phyloP scores from a whole-genome alignment of 2,113 vertebrate genomes.

The Neofelis nebulosa region DNA sequence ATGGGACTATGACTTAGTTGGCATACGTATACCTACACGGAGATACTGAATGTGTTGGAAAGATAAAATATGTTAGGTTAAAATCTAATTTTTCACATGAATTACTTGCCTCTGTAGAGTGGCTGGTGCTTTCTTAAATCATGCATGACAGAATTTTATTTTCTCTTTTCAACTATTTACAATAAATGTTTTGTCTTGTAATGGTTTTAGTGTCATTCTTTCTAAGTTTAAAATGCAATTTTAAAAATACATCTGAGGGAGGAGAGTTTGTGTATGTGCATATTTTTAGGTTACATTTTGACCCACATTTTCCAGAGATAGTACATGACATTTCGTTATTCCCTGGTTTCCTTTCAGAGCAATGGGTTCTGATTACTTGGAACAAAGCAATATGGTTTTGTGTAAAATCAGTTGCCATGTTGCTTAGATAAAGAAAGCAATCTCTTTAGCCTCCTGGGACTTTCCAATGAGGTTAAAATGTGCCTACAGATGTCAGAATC shows the following conservation, averaged over 20 bases:
- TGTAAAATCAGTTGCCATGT: conserved; percentile 22
- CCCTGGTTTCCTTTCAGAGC: neutral
- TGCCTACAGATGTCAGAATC: neutral
- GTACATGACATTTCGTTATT: neutral
- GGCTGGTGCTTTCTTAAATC: conserved; percentile 45
- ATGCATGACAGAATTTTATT: conserved; percentile 58
- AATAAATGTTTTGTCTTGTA: conserved; percentile 66
- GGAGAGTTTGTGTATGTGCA: neutral
- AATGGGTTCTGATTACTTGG: neutral
- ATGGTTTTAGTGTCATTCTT: conserved; percentile 31
- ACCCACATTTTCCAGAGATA: conserved; percentile 16
- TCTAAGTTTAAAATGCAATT: conserved; percentile 19
- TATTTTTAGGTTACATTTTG: conserved; percentile 15
- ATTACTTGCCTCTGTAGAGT: conserved; percentile 54
- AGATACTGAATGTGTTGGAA: conserved; percentile 46
- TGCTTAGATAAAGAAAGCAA: neutral
- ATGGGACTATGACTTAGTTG: neutral
- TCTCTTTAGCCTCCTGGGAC: neutral
- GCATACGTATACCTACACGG: conserved; percentile 44
- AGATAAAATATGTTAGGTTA: conserved; percentile 69
- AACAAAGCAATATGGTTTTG: neutral
- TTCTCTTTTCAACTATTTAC: conserved; percentile 53
- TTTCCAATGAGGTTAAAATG: neutral
- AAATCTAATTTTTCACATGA: conserved; percentile 74
- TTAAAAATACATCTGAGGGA: neutral